Evolutionary conservation across 2,113 vertebrate genomes (phyloP).

Genomic region (Capreolus pygargus): DNA sequence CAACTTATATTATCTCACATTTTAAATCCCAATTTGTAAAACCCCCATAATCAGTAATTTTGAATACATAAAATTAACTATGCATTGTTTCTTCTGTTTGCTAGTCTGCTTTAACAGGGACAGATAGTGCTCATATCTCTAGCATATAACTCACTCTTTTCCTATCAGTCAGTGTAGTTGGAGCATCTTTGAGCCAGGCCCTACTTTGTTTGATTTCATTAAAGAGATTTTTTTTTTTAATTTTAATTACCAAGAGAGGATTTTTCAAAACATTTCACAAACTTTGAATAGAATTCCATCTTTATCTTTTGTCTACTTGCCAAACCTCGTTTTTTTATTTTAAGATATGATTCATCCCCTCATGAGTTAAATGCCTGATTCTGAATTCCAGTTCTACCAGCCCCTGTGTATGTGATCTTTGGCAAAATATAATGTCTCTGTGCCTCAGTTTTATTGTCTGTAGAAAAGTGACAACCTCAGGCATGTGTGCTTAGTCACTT

Average conservation of each 20-base stretch:
- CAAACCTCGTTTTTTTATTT: background rate
- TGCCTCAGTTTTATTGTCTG: background rate
- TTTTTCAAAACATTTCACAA: background rate
- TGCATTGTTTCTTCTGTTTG: background rate
- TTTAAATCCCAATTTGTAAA: background rate
- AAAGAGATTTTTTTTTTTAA: background rate
- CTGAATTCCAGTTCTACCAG: background rate
- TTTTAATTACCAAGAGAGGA: background rate
- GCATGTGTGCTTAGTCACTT: background rate
- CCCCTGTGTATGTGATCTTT: background rate
- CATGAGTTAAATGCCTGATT: background rate
- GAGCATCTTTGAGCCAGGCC: background rate
- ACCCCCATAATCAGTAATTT: background rate
- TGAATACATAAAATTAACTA: background rate
- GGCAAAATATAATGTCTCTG: background rate
- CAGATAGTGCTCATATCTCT: background rate
- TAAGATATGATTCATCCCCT: background rate
- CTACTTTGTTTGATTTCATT: background rate
- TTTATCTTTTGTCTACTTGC: background rate
- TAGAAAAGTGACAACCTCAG: background rate
- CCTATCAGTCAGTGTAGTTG: fast-evolving
- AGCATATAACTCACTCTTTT: background rate
- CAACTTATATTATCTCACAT: background rate
- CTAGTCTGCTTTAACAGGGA: background rate
- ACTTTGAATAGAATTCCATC: background rate